Evolutionary conservation across 2,888 invertebrate species (phyloP).

Genomic region (Conops quadrifasciatus): DNA sequence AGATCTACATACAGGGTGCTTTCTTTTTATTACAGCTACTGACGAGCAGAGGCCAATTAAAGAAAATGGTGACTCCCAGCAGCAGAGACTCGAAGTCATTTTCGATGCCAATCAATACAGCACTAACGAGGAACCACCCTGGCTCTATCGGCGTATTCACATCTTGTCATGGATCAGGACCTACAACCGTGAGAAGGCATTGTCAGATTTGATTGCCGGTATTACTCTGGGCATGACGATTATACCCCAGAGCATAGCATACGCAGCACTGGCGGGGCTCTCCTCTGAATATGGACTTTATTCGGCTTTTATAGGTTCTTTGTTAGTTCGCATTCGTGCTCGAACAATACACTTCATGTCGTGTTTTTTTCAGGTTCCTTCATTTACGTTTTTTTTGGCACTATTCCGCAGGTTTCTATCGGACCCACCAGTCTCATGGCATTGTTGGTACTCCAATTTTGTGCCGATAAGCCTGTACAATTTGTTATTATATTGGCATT

Average conservation of each 20-base stretch:
- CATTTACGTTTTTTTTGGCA: conserved; percentile 87
- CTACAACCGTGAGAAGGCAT: conserved; percentile 74
- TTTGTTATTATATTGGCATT: conserved; percentile 81
- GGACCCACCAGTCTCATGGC: conserved; percentile 96
- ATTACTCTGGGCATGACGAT: conserved; percentile 89
- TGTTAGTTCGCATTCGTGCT: conserved; percentile 41
- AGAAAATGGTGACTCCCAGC: conserved; percentile 43
- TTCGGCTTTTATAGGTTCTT: conserved; percentile 82
- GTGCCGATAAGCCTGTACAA: conserved; percentile 74
- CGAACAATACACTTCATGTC: neutral
- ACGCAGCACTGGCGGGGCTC: conserved; percentile 84
- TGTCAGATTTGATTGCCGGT: conserved; percentile 88
- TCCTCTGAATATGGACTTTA: conserved; percentile 92
- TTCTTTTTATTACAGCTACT: conserved; percentile 2
- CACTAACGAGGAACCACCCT: conserved; percentile 50
- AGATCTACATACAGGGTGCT: no score
- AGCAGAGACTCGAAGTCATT: conserved; percentile 35
- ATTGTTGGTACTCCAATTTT: conserved; percentile 79
- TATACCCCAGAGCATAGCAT: conserved; percentile 93
- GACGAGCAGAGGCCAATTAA: conserved; percentile 47
- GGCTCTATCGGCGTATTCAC: conserved; percentile 65
- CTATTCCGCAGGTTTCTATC: conserved; percentile 85
- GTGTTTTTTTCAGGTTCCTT: conserved; percentile 72
- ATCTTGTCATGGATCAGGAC: conserved; percentile 73
- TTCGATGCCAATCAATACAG: conserved; percentile 51